Conservation (phyloP, 35 echinoderm and acorn worm genomes). For the Patiria miniata region DNA sequence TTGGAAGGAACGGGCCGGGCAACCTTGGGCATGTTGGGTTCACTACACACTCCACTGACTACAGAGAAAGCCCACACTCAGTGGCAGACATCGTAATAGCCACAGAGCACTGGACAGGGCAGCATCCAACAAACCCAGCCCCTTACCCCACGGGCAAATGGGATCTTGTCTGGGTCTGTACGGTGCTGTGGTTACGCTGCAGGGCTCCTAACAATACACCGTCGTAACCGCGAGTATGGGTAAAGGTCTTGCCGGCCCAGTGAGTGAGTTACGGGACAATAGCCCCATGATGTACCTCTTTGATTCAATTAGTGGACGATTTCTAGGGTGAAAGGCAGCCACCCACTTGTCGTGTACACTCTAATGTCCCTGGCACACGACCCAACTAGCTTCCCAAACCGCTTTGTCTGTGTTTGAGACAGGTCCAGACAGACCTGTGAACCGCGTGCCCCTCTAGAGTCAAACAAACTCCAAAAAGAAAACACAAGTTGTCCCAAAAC, state of each 20-base stretch:
- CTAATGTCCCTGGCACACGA: constrained; percentile 19
- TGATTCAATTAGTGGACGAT: constrained; percentile 8
- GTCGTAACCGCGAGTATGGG: not conserved
- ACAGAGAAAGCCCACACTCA: not conserved
- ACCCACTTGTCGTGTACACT: not conserved
- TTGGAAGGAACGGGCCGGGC: too few relatives aligned
- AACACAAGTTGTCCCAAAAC: not conserved
- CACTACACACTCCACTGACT: not conserved
- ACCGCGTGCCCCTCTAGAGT: not conserved
- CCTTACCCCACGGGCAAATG: not conserved
- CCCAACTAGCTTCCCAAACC: not conserved
- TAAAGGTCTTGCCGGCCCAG: not conserved
- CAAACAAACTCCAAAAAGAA: constrained; percentile 1
- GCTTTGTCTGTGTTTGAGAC: constrained; percentile 13
- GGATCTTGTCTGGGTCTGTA: not conserved
- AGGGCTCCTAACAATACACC: not conserved
- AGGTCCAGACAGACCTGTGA: not conserved
- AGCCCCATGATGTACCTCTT: not conserved
- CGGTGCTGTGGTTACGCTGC: not conserved
- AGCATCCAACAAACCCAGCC: too few relatives aligned
- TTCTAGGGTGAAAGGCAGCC: not conserved
- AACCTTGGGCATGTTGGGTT: too few relatives aligned
- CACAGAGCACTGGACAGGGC: not conserved
- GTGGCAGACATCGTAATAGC: constrained; percentile 8
- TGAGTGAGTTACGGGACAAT: not conserved